Evolutionary conservation across 2,888 invertebrate genomes (phyloP).

Genomic region (Sarcophaga caerulescens): DNA sequence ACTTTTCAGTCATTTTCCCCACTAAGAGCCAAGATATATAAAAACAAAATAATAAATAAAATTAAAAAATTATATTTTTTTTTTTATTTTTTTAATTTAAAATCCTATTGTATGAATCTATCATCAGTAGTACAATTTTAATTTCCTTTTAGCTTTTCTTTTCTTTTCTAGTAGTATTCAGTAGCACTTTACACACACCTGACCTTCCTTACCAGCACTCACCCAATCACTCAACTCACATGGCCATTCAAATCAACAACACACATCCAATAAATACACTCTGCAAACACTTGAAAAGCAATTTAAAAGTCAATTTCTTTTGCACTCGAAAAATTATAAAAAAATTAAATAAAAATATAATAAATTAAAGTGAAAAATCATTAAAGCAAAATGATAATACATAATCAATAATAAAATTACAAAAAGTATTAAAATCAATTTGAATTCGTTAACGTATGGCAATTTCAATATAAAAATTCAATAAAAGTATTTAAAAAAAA

Average conservation of each 20-base stretch:
- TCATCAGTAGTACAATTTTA: too few relatives aligned
- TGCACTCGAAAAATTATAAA: conserved; percentile 41
- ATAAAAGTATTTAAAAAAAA: not conserved
- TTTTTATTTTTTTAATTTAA: too few relatives aligned
- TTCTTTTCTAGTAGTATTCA: too few relatives aligned
- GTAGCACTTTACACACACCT: too few relatives aligned
- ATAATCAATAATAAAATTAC: too few relatives aligned
- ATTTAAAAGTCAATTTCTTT: conserved; percentile 65
- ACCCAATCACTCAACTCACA: not conserved
- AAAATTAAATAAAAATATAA: conserved; percentile 11
- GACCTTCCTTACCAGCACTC: not conserved
- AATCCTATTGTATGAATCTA: too few relatives aligned
- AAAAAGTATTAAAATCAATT: not conserved
- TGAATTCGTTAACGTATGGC: not conserved
- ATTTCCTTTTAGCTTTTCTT: too few relatives aligned
- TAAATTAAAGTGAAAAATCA: not conserved
- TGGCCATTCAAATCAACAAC: not conserved
- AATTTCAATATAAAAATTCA: not conserved
- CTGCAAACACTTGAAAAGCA: conserved; percentile 51
- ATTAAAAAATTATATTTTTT: too few relatives aligned
- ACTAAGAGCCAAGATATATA: too few relatives aligned
- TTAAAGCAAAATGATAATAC: not conserved
- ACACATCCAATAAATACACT: not conserved
- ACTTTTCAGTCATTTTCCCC: too few relatives aligned
- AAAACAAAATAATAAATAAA: too few relatives aligned